Evolutionary conservation across 2,797 vertebrate species (phyloP), one percentile per base, ranked within the genome.

Genomic region (Heliangelus exortis): DNA sequence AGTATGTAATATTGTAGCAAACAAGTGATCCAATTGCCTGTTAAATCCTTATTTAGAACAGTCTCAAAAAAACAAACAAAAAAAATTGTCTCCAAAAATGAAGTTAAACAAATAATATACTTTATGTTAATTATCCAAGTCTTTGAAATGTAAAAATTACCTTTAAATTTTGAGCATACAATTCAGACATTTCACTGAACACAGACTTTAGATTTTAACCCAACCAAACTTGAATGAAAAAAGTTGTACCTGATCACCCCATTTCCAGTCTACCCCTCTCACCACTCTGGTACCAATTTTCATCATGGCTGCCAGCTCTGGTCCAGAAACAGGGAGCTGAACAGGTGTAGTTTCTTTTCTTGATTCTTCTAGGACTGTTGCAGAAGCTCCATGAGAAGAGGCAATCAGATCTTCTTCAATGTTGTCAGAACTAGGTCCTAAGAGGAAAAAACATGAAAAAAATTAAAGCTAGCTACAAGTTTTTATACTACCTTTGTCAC

Each of bases 251-350:
- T 99, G 99, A 96, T 99, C 99, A 45, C 99, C 99, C 99, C 99
- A 99, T 77, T 99, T 99, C 99, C 99, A 99, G 96, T 99, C 99
- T 6, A 99, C 98, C 15, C 99, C 99, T 96, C 99, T 98, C 98
- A 99, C 99, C 69, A 99, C 99, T 81, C 99, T 98, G 89, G 99
- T 99, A 89, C 99, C 99, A 75, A 99, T 99, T 98, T 99, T 99
- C 99, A 99, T 99, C 99, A 99, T 99, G 78, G 99, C 98, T 36
- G 99, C 99, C 63, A 99, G 97, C 83, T 99, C 99, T 11, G 99
- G 99, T 22, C 99, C 99, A 6, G 99, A 99, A 41, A 98, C 99
- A 7, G 99, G 99, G 29, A 99, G 98, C 12, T 99, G 99, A 21
- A 98, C 96, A 0, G 99, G 99, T 7, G 98, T 92, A 0, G 97